Evolutionary conservation across 2,113 vertebrate genomes (phyloP).

Genomic region (Ammodramus savannarum): DNA sequence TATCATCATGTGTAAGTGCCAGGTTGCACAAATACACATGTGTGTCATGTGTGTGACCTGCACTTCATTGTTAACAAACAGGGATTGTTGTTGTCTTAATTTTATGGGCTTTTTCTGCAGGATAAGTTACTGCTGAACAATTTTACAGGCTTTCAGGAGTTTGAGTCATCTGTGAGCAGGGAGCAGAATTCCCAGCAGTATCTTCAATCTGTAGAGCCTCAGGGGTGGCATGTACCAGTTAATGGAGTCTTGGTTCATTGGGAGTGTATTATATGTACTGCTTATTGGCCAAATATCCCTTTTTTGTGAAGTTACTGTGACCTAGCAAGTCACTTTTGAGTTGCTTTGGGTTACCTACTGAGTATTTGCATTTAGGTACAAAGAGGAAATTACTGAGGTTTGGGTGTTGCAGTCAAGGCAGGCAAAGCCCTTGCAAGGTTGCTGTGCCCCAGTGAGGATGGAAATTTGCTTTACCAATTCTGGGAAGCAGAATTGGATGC

Average conservation of each 20-base stretch:
- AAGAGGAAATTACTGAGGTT: background rate
- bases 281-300: background rate
- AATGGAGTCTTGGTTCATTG: background rate
- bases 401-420: background rate
- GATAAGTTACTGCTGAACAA: background rate
- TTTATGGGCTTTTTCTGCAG: background rate
- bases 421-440: background rate
- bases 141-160: background rate
- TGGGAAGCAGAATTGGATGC: background rate
- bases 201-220: background rate
- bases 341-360: background rate
- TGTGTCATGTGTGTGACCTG: background rate
- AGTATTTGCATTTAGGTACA: background rate
- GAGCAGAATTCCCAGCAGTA: background rate
- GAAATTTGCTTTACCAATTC: background rate
- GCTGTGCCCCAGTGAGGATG: background rate
- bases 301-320: background rate
- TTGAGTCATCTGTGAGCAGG: background rate
- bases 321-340: background rate
- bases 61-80: background rate
- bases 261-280: background rate
- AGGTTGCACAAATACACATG: background rate
- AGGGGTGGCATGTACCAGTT: background rate
- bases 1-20: background rate
- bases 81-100: background rate